Evolutionary conservation across 2,888 invertebrate genomes (phyloP).

Genomic region (Temnothorax unifasciatus): DNA sequence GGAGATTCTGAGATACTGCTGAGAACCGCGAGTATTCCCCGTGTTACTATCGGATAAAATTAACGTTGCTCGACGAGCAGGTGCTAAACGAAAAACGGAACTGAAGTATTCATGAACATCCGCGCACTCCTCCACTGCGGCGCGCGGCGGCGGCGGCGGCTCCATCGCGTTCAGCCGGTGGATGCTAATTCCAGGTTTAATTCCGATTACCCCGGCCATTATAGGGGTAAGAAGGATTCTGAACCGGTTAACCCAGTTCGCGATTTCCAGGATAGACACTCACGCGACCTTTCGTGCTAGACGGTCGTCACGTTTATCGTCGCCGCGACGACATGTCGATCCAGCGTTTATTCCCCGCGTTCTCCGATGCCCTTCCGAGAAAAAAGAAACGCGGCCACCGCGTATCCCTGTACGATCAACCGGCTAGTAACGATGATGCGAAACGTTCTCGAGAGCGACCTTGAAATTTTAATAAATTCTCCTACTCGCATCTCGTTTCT

Average conservation of each 20-base stretch:
- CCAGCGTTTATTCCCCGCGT: constrained; percentile 24
- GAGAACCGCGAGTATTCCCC: not conserved
- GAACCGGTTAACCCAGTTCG: constrained; percentile 73
- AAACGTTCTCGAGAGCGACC: constrained; percentile 2
- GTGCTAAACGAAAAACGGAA: constrained; percentile 27
- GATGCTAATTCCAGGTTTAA: constrained; percentile 59
- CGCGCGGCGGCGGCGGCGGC: not conserved
- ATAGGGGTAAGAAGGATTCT: constrained; percentile 52
- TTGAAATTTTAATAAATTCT: constrained; percentile 56
- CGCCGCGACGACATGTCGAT: constrained; percentile 54
- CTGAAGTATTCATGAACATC: constrained; percentile 25
- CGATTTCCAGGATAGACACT: constrained; percentile 71
- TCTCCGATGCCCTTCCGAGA: constrained; percentile 4
- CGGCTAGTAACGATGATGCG: not conserved
- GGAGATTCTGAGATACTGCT: not conserved
- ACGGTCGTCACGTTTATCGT: constrained; percentile 71
- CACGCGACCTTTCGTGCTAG: constrained; percentile 84
- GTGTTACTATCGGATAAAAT: constrained; percentile 18
- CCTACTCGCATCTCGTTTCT: constrained; percentile 59
- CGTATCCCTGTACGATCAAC: constrained; percentile 4
- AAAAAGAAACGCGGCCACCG: constrained; percentile 6
- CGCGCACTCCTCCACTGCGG: not conserved
- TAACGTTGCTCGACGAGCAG: constrained; percentile 10
- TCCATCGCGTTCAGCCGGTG: not conserved
- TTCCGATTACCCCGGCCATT: constrained; percentile 67